Conservation (phyloP, 1,140 invertebrate genomes). For the Dinoponera quadriceps region DNA sequence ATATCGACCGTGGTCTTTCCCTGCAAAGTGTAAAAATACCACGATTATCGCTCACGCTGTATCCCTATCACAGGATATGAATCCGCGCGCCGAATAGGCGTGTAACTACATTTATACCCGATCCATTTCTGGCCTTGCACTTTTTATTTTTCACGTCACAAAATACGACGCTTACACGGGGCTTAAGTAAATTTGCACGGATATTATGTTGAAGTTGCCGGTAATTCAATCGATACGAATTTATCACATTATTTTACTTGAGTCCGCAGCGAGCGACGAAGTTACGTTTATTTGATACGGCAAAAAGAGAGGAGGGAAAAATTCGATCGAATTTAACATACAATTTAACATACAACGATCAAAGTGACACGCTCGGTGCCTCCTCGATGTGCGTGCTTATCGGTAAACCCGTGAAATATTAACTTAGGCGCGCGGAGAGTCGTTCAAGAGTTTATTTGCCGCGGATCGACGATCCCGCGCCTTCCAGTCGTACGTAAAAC, state of each 20-base stretch:
- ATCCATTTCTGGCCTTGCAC: not conserved
- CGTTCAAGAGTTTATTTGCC: not conserved
- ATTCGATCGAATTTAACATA: not conserved
- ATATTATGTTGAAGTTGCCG: not conserved
- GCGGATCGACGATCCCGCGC: not conserved
- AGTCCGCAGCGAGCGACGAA: not conserved
- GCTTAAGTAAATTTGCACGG: not conserved
- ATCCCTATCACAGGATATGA: slow-evolving; percentile 39
- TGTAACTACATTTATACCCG: slow-evolving; percentile 45
- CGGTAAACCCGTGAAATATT: not conserved
- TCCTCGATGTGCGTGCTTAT: not conserved
- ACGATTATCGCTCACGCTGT: slow-evolving; percentile 59
- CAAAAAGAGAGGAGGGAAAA: no score
- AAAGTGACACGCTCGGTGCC: not conserved
- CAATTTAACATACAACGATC: not conserved
- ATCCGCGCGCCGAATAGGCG: slow-evolving; percentile 37
- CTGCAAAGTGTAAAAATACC: slow-evolving; percentile 71
- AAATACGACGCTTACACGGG: not conserved
- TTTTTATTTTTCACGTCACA: slow-evolving; percentile 1
- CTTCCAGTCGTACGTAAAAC: slow-evolving; percentile 39
- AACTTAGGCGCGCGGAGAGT: no score
- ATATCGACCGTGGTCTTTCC: slow-evolving; percentile 64
- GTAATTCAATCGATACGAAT: not conserved
- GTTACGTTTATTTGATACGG: not conserved
- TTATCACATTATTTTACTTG: not conserved